Percentiles rank a stretch among this genome's conserved stretches.
phyloP scores from a whole-genome alignment of 1,140 invertebrate species.

The Brachionus angularis region DNA sequence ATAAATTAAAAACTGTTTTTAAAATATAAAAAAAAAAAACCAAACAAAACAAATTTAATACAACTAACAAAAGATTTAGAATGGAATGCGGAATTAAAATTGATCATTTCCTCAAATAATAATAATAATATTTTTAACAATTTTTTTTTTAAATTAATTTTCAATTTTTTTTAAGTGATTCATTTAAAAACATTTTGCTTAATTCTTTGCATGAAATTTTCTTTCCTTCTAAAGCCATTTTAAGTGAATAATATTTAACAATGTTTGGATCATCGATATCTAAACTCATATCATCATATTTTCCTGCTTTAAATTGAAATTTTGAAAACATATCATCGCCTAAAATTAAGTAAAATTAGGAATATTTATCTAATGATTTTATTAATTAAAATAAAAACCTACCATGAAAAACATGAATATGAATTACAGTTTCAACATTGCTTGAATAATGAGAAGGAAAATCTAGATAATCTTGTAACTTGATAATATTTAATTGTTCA shows the following conservation, averaged over 20 bases:
- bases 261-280: not conserved
- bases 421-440: conserved; percentile 1
- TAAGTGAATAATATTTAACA: conserved; percentile 2
- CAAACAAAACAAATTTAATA: no score
- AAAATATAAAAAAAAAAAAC: no score
- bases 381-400: not conserved
- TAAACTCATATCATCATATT: conserved; percentile 9
- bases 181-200: not conserved
- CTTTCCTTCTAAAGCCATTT: conserved; percentile 40
- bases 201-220: not conserved
- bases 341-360: not conserved
- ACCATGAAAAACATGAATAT: conserved; percentile 40
- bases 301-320: conserved; percentile 42
- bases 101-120: no score
- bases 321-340: conserved; percentile 23
- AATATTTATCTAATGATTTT: not conserved
- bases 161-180: not conserved
- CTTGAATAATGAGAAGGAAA: not conserved
- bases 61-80: no score
- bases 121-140: not conserved
- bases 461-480: conserved; percentile 15
- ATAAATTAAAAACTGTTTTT: no score
- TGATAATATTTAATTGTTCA: conserved; percentile 3
- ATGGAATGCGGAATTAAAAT: no score
- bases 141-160: not conserved